Evolutionary conservation across 2,797 vertebrate species (phyloP).

Genomic region (Paedocypris micromegethes): DNA sequence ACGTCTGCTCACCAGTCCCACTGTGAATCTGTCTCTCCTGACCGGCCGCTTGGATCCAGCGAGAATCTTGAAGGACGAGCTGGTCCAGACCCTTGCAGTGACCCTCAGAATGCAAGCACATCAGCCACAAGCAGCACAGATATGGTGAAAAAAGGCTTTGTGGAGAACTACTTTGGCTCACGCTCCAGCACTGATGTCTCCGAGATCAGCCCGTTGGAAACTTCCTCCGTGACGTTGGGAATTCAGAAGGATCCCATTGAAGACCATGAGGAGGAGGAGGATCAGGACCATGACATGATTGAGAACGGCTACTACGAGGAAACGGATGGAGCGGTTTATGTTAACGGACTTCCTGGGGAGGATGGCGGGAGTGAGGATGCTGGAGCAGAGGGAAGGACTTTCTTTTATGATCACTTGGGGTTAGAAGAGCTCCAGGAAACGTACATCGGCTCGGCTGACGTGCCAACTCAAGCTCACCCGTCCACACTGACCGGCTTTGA

Average conservation of each 20-base stretch:
- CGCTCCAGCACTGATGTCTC: constrained; percentile 81
- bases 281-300: constrained; percentile 84
- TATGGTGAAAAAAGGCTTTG: constrained; percentile 89
- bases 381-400: constrained; percentile 56
- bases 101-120: constrained; percentile 66
- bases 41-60: constrained; percentile 52
- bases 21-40: constrained; percentile 34
- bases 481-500: constrained; percentile 57
- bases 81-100: constrained; percentile 56
- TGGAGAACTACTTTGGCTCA: constrained; percentile 94
- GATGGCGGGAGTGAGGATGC: constrained; percentile 56
- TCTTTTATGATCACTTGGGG: constrained; percentile 64
- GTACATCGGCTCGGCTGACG: constrained; percentile 68
- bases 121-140: constrained; percentile 84
- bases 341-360: constrained; percentile 69
- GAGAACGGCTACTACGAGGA: constrained; percentile 97
- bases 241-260: constrained; percentile 57
- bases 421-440: constrained; percentile 68
- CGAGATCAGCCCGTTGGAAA: constrained; percentile 76
- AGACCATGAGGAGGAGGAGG: constrained; percentile 71
- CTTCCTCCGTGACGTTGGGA: constrained; percentile 68
- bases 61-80: constrained; percentile 54
- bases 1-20: constrained; percentile 29
- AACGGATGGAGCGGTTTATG: constrained; percentile 69
- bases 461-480: constrained; percentile 59